Base-by-base conservation (phyloP, 2,888 invertebrate species). In the Clanis bilineata region DNA sequence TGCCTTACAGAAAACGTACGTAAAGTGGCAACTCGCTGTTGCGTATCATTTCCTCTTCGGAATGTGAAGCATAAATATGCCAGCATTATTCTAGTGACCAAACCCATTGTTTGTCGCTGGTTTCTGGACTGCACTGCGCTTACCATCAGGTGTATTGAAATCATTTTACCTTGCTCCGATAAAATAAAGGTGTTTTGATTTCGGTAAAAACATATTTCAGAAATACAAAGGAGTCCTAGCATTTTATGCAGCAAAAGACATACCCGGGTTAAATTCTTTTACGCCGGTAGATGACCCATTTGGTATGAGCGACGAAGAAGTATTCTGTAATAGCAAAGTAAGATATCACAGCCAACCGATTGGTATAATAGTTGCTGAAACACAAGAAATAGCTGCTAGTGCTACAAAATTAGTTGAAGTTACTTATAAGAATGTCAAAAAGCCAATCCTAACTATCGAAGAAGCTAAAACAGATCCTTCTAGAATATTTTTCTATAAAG, bases 251-350 rank as follows among this genome's bases (percentile, higher is more conserved):
- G 94, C 94, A 12, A 90, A 93, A 69, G 95, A 95, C 69, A 93
- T 96, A 61, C 95, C 95, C 0, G 96, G 96, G 3, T 72, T 80
- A 54, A 96, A 96, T 77, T 80, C 86, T 12, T 94, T 93, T 64
- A 88, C 90, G 21, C 80, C 90, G 7, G 63, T 62, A 0, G 64
- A 62, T 57, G 23, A 61, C 12, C n/a, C 59, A 4, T 61, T 76
- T 1, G 76, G 68, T 12, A 64, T 71, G 1, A 38, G 61, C 0
- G 67, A 77, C 22, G 93, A 93, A 76, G 90, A 93, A 76, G 88
- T 95, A 0, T 47, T 86, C 18, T 78, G 80, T 36, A 67, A 71
- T 39, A 77, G 77, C 4, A 39, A 67, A 5, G 71, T 87, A 1
- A 73, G 77, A 61, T 83, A 83, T 64, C 81, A 65, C 45, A 76